phyloP scores from a whole-genome alignment of 1,140 invertebrate species.

The Bombus confusus region DNA sequence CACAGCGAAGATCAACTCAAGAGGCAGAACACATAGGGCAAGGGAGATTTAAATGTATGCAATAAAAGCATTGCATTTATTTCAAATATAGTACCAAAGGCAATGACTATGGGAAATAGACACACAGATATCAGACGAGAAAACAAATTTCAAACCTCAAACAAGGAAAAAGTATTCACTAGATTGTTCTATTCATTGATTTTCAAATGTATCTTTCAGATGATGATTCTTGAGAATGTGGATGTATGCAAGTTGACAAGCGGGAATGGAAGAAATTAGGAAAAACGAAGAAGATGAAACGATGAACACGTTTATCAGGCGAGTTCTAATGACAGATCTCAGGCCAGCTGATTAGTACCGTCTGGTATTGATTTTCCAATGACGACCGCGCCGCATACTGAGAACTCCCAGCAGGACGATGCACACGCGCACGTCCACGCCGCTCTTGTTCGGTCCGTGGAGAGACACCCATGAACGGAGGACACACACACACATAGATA shows the following conservation, averaged over 20 bases:
- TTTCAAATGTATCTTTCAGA: background rate
- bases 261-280: background rate
- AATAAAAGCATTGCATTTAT: conserved; percentile 44
- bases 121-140: background rate
- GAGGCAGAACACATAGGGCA: background rate
- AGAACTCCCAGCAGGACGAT: conserved; percentile 66
- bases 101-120: conserved; percentile 40
- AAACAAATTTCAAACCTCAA: conserved; percentile 30
- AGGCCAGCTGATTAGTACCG: conserved; percentile 80
- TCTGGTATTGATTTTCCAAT: conserved; percentile 81
- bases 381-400: conserved; percentile 74
- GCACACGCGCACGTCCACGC: conserved; percentile 63
- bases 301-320: conserved; percentile 48
- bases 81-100: conserved; percentile 65
- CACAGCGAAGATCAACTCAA: background rate
- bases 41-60: conserved; percentile 7
- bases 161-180: conserved; percentile 45
- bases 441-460: conserved; percentile 44
- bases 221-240: background rate
- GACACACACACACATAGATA: conserved; percentile 19
- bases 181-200: background rate
- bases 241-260: background rate
- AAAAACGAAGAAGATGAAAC: conserved; percentile 7
- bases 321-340: conserved; percentile 74
- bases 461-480: conserved; percentile 56